Conservation (phyloP, 2,113 vertebrate species). For the Azemiops feae region DNA sequence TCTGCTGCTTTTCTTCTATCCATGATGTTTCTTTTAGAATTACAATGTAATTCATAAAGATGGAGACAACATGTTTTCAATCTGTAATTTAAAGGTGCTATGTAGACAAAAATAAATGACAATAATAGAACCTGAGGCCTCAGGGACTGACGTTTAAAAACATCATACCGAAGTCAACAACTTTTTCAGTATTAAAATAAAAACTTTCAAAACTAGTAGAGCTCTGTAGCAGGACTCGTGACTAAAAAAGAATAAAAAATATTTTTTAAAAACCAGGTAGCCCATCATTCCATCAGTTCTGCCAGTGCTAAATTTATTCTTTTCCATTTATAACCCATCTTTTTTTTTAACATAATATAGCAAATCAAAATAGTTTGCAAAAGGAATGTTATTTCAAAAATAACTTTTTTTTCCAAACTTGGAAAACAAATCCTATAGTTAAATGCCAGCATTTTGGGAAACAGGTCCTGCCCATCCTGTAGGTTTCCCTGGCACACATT, state of each 20-base stretch:
- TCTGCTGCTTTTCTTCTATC: neutral
- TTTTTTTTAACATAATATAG: neutral
- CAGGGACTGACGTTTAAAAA: neutral
- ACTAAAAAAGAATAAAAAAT: neutral
- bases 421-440: neutral
- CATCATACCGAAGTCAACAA: conserved; percentile 5
- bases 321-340: neutral
- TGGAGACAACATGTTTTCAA: conserved; percentile 10
- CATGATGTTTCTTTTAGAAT: neutral
- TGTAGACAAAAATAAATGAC: conserved; percentile 12
- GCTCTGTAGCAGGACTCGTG: neutral
- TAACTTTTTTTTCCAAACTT: neutral
- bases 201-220: neutral
- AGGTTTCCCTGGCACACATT: neutral
- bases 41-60: neutral
- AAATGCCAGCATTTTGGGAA: neutral
- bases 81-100: conserved; percentile 9
- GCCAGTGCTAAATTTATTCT: neutral
- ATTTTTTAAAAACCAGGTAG: neutral
- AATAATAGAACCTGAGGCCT: neutral
- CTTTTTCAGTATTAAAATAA: neutral
- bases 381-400: neutral
- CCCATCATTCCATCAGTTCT: neutral
- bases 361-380: neutral
- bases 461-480: neutral